phyloP scores from a whole-genome alignment of 1,140 invertebrate species.

The Helicoverpa armigera region DNA sequence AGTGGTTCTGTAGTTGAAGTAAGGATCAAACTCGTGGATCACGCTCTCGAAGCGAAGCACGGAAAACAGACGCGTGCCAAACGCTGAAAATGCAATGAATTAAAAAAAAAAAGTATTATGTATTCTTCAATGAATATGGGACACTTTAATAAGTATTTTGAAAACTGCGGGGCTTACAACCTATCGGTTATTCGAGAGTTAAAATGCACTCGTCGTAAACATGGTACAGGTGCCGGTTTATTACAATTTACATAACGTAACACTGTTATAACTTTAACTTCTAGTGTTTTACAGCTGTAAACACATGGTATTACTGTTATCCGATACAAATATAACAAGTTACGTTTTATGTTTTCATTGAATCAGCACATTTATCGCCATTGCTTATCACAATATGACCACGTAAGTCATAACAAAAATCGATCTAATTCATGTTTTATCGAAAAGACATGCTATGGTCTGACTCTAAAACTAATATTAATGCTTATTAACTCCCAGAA shows the following conservation, averaged over 20 bases:
- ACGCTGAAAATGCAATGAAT: conserved; percentile 92
- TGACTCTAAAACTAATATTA: conserved; percentile 31
- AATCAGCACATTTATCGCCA: conserved; percentile 27
- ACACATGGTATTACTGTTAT: neutral
- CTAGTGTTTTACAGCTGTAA: neutral
- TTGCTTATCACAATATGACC: conserved; percentile 48
- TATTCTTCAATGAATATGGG: neutral
- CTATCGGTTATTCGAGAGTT: too few species aligned
- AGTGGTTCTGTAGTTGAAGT: conserved; percentile 99
- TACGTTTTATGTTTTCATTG: neutral
- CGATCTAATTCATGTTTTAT: conserved; percentile 22
- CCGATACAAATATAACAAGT: neutral
- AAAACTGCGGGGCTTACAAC: too few species aligned
- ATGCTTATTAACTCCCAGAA: conserved; percentile 46
- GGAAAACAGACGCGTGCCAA: conserved; percentile 97
- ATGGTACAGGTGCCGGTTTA: neutral
- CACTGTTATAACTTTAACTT: neutral
- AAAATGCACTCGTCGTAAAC: too few species aligned
- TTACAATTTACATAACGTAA: neutral
- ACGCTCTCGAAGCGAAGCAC: conserved; percentile 99
- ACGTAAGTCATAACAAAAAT: conserved; percentile 55
- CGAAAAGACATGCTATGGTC: conserved; percentile 1
- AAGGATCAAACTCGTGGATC: conserved; percentile 99
- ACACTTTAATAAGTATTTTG: too few species aligned
- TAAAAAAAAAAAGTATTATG: neutral